Conservation (phyloP, 2,113 vertebrate species). For the Xiphias gladius region DNA sequence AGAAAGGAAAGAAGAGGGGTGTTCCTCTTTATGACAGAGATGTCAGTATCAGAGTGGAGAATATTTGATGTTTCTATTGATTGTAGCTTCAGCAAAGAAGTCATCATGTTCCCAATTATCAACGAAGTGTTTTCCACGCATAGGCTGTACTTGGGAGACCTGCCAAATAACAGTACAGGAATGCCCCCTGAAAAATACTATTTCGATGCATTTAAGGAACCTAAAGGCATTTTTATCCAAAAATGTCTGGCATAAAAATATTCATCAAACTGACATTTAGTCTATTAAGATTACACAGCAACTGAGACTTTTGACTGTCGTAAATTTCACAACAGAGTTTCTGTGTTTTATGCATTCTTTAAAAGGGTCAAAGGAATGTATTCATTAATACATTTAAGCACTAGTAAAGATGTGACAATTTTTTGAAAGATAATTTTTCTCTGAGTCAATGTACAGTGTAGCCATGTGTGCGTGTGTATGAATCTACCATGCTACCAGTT, state of each 20-base stretch:
- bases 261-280: too few species aligned
- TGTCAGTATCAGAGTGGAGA: background rate
- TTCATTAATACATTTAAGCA: conserved; percentile 11
- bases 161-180: too few species aligned
- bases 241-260: too few species aligned
- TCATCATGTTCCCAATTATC: background rate
- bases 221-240: too few species aligned
- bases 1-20: conserved; percentile 1
- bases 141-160: background rate
- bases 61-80: conserved; percentile 1
- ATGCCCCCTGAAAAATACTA: background rate
- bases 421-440: conserved; percentile 29
- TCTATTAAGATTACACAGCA: background rate
- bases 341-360: background rate
- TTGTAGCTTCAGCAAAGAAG: background rate
- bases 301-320: background rate
- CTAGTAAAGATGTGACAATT: conserved; percentile 10
- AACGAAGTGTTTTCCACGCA: background rate
- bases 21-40: too few species aligned
- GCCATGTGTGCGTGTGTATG: background rate
- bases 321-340: too few species aligned
- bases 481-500: background rate
- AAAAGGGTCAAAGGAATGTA: conserved; percentile 21
- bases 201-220: too few species aligned
- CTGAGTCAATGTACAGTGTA: background rate